Evolutionary conservation across 2,888 invertebrate species (phyloP).

Genomic region (Dryocosmus kuriphilus): DNA sequence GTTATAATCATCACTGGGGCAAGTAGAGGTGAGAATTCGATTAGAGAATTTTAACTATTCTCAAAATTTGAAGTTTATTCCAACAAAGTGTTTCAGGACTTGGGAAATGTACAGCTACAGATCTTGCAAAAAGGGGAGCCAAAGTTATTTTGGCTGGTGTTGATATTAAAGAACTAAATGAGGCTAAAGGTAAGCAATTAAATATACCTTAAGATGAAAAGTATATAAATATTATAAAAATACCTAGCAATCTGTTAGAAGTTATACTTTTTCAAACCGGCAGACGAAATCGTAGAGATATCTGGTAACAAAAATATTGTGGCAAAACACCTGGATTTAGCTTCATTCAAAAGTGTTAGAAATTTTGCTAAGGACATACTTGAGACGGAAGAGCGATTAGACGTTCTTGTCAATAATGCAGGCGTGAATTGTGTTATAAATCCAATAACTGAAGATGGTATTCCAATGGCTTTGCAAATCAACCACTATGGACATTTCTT

Average conservation of each 20-base stretch:
- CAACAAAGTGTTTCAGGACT: not conserved
- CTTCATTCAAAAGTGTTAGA: constrained; percentile 88
- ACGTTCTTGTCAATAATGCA: constrained; percentile 93
- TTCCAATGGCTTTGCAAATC: constrained; percentile 94
- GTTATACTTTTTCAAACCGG: too few species aligned
- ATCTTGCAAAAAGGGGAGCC: not conserved
- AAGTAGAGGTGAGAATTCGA: not conserved
- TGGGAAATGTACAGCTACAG: not conserved
- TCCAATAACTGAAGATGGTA: constrained; percentile 87
- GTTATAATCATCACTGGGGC: not conserved
- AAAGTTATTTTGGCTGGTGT: not conserved
- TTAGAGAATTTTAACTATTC: not conserved
- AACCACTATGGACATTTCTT: constrained; percentile 97
- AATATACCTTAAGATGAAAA: too few species aligned
- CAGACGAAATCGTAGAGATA: constrained; percentile 85
- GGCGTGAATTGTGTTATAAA: constrained; percentile 88
- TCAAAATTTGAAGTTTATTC: not conserved
- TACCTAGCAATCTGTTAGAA: too few species aligned
- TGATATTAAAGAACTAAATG: not conserved
- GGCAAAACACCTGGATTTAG: constrained; percentile 87
- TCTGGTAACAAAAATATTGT: constrained; percentile 86
- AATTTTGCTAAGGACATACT: constrained; percentile 91
- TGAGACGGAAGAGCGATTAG: constrained; percentile 83
- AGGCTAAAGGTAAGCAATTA: not conserved
- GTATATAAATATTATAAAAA: too few species aligned